phyloP scores from a whole-genome alignment of 2,888 invertebrate species.

The Toxonevra muliebris region DNA sequence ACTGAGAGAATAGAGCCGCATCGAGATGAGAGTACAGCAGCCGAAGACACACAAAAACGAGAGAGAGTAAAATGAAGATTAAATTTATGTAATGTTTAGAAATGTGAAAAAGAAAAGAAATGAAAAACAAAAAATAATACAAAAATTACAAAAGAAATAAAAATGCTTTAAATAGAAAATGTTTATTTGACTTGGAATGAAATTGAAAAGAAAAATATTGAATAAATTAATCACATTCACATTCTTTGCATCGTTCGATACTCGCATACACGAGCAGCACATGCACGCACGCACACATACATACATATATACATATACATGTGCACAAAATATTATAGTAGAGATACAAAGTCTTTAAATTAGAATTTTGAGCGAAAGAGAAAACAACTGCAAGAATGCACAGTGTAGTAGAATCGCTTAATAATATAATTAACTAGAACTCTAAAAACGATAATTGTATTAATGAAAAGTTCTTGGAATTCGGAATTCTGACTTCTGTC shows the following conservation, averaged over 20 bases:
- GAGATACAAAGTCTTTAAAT: conserved; percentile 1
- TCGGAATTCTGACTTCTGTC: too few species aligned
- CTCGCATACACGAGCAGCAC: not conserved
- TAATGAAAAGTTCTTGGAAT: too few species aligned
- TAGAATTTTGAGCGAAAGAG: not conserved
- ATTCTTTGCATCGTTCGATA: not conserved
- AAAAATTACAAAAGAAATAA: conserved; percentile 8
- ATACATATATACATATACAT: not conserved
- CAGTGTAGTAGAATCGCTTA: too few species aligned
- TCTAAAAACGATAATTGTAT: too few species aligned
- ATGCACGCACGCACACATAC: not conserved
- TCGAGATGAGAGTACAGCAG: too few species aligned
- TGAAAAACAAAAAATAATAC: conserved; percentile 11
- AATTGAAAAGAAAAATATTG: conserved; percentile 12
- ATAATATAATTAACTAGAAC: too few species aligned
- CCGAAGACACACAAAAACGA: too few species aligned
- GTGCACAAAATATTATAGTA: not conserved
- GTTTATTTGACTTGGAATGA: conserved; percentile 2
- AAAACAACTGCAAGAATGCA: too few species aligned
- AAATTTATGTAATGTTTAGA: not conserved
- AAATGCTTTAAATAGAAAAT: conserved; percentile 11
- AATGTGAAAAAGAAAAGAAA: not conserved
- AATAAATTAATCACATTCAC: conserved; percentile 9
- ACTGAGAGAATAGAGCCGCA: too few species aligned
- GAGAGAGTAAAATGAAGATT: too few species aligned